Evolutionary conservation across 2,113 vertebrate species (phyloP).

Genomic region (Atlantisia rogersi): DNA sequence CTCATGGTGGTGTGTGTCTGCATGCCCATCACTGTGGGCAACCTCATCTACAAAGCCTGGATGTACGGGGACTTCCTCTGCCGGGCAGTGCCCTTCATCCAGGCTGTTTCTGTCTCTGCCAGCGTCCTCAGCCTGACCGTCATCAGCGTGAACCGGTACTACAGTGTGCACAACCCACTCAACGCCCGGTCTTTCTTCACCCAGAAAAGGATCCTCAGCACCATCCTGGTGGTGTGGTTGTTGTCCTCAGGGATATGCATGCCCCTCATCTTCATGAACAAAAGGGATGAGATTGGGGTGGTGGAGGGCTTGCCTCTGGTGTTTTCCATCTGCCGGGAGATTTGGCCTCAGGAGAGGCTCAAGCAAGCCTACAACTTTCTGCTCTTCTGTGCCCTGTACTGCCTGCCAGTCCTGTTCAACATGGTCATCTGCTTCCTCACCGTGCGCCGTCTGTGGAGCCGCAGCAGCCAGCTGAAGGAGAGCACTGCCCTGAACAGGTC

Average conservation of each 20-base stretch:
- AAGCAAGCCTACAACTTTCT: constrained; percentile 91
- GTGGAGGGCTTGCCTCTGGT: constrained; percentile 76
- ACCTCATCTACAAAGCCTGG: constrained; percentile 90
- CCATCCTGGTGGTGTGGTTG: constrained; percentile 85
- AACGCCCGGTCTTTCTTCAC: constrained; percentile 89
- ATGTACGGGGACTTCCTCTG: constrained; percentile 91
- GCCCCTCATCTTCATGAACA: constrained; percentile 89
- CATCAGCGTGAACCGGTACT: constrained; percentile 90
- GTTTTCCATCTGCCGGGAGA: constrained; percentile 87
- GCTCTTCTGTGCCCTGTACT: constrained; percentile 90
- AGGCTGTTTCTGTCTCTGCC: constrained; percentile 88
- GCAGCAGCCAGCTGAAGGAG: constrained; percentile 72
- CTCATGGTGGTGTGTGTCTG: constrained; percentile 91
- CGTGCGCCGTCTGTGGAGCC: constrained; percentile 82
- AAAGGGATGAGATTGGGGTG: constrained; percentile 81
- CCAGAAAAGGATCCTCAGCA: constrained; percentile 80
- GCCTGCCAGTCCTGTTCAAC: constrained; percentile 90
- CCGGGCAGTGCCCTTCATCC: constrained; percentile 87
- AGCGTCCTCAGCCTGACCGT: constrained; percentile 89
- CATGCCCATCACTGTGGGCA: constrained; percentile 90
- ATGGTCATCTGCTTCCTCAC: constrained; percentile 89
- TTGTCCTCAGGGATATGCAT: constrained; percentile 87
- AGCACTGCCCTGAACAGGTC: constrained; percentile 79
- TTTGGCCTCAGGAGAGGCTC: constrained; percentile 87
- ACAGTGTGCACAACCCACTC: constrained; percentile 87